Percentiles rank a stretch among this genome's conserved stretches.
These are phyloP conservation scores for Hydrozoanthus tunicans DNA, from an alignment of 64 coral and sea anemone species.

Conservation along the genomic window DNA sequence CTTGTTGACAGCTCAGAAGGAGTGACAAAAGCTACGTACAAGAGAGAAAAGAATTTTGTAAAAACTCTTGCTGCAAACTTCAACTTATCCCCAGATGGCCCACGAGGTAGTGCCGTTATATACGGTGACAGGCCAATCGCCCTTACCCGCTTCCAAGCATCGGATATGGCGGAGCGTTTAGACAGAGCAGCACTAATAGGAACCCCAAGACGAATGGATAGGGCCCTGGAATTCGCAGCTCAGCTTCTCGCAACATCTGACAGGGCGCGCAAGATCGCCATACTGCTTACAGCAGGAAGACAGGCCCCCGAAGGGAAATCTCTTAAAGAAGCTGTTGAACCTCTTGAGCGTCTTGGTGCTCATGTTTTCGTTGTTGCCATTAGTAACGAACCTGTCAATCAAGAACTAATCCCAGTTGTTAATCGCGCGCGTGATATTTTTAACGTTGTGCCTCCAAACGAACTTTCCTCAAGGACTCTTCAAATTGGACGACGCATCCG, in stretches of 20 bases:
- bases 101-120: constrained; percentile 35
- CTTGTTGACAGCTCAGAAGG: constrained; percentile 41
- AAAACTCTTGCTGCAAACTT: constrained; percentile 30
- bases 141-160: not conserved
- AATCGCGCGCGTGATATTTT: constrained; percentile 52
- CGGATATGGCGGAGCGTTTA: not conserved
- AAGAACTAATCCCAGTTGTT: constrained; percentile 41
- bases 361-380: constrained; percentile 63
- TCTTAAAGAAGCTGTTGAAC: constrained; percentile 60
- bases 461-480: constrained; percentile 44
- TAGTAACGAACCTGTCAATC: constrained; percentile 25
- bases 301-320: constrained; percentile 37
- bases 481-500: constrained; percentile 53
- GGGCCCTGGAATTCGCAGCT: constrained; percentile 28
- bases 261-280: not conserved
- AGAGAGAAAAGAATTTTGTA: constrained; percentile 41
- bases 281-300: constrained; percentile 45
- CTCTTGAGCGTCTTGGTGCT: constrained; percentile 36
- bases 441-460: constrained; percentile 44
- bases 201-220: constrained; percentile 48
- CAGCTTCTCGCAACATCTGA: constrained; percentile 6
- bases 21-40: not conserved
- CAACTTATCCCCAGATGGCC: constrained; percentile 25
- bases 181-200: constrained; percentile 22
- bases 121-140: constrained; percentile 6